Conservation (phyloP, 53 echinoderm and acorn worm species). For the Patiria pectinifera region DNA sequence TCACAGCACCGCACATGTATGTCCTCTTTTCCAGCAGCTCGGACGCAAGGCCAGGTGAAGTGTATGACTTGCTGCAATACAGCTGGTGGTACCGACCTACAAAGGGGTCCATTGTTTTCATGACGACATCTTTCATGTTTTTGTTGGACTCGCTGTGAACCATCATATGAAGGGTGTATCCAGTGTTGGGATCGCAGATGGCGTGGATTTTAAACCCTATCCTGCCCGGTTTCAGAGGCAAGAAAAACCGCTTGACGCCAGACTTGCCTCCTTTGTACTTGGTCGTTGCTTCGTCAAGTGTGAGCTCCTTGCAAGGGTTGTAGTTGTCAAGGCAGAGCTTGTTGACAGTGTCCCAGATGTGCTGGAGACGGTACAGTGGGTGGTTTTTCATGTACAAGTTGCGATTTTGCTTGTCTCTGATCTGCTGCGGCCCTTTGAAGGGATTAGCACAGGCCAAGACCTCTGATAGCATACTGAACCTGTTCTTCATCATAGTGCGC, state of each 20-base stretch:
- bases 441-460: slow-evolving; percentile 44
- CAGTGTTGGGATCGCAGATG: slow-evolving; percentile 16
- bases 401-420: neutral
- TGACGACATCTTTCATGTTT: neutral
- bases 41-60: slow-evolving; percentile 20
- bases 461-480: slow-evolving; percentile 23
- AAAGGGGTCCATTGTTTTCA: slow-evolving; percentile 19
- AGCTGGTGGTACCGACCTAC: slow-evolving; percentile 33
- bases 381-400: slow-evolving; percentile 8
- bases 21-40: slow-evolving; percentile 23
- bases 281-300: slow-evolving; percentile 34
- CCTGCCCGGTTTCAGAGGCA: neutral
- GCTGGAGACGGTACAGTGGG: slow-evolving; percentile 28
- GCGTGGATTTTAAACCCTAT: slow-evolving; percentile 25
- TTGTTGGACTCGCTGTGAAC: slow-evolving; percentile 10
- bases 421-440: neutral
- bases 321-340: slow-evolving; percentile 22
- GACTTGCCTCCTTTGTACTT: slow-evolving; percentile 9
- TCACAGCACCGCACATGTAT: slow-evolving; percentile 40
- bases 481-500: slow-evolving; percentile 15
- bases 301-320: slow-evolving; percentile 24
- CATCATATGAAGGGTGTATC: slow-evolving; percentile 27
- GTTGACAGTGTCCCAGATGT: slow-evolving; percentile 46
- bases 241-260: neutral
- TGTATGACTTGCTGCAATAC: slow-evolving; percentile 19